These are phyloP conservation scores for Xenopus petersii DNA, from an alignment of 2,797 vertebrate genomes.

Conservation along the genomic window DNA sequence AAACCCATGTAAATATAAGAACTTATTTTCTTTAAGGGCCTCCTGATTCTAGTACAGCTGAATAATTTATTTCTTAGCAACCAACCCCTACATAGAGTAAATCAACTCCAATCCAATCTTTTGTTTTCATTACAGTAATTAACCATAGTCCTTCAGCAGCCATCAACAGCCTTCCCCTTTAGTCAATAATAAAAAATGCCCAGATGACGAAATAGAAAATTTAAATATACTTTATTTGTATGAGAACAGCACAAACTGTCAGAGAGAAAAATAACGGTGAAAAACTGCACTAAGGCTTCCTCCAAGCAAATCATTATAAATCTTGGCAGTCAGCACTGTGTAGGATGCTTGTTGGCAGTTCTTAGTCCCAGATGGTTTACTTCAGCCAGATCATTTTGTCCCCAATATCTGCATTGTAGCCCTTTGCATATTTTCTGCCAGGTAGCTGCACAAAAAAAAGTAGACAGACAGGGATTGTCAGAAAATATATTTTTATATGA, in stretches of 20 bases:
- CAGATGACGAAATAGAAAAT: neutral
- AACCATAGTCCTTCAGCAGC: too few relatives aligned
- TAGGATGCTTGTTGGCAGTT: neutral
- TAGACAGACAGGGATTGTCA: neutral
- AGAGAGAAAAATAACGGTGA: neutral
- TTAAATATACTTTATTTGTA: conserved; percentile 7
- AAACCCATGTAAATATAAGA: too few relatives aligned
- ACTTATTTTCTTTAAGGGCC: too few relatives aligned
- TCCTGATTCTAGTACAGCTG: too few relatives aligned
- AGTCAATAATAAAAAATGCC: too few relatives aligned
- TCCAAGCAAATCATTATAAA: neutral
- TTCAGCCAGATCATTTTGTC: conserved; percentile 44
- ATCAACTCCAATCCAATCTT: too few relatives aligned
- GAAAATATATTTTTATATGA: too few relatives aligned
- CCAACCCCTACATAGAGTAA: too few relatives aligned
- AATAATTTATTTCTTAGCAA: too few relatives aligned
- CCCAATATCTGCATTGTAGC: conserved; percentile 40
- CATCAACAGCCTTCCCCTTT: too few relatives aligned
- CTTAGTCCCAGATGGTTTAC: neutral
- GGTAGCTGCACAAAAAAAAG: conserved; percentile 12
- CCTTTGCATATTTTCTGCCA: conserved; percentile 32
- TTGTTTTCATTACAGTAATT: too few relatives aligned
- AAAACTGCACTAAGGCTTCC: neutral
- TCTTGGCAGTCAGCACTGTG: neutral
- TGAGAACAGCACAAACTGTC: neutral